phyloP scores from a whole-genome alignment of 2,888 invertebrate species.

The Paralinhomoeus sp. region DNA sequence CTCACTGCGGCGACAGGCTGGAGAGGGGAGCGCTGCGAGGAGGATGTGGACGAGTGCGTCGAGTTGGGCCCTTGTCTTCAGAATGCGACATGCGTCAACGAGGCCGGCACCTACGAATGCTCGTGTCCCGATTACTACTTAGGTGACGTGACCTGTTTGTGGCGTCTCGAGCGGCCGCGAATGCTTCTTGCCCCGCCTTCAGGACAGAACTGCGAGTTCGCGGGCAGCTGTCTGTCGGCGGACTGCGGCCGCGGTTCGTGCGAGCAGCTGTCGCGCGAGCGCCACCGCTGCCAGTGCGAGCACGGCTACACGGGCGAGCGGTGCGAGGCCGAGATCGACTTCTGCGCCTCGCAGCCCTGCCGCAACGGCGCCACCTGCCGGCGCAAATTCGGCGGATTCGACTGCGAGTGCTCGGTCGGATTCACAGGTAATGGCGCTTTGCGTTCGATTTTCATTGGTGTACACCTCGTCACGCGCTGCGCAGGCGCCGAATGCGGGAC shows the following conservation, averaged over 20 bases:
- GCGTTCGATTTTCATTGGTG: too few species aligned
- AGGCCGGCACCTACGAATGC: slow-evolving; percentile 6
- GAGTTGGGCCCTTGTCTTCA: neutral
- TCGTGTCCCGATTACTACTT: slow-evolving; percentile 6
- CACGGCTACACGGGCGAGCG: slow-evolving; percentile 28
- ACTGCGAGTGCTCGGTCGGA: slow-evolving; percentile 9
- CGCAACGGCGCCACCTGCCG: slow-evolving; percentile 35
- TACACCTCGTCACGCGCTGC: too few species aligned
- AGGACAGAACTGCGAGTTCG: neutral
- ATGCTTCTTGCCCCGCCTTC: too few species aligned
- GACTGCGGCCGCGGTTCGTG: slow-evolving; percentile 1
- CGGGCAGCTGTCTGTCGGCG: neutral
- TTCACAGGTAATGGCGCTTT: too few species aligned
- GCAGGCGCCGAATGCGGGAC: too few species aligned
- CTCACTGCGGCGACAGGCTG: slow-evolving; percentile 14
- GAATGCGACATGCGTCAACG: slow-evolving; percentile 5
- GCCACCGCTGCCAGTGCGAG: slow-evolving; percentile 31
- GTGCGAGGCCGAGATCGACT: slow-evolving; percentile 33
- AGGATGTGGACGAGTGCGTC: slow-evolving; percentile 37
- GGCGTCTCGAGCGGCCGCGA: too few species aligned
- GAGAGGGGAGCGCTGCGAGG: slow-evolving; percentile 33
- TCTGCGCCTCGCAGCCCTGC: slow-evolving; percentile 36
- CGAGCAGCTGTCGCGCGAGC: neutral
- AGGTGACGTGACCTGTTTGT: too few species aligned
- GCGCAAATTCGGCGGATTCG: neutral